Conservation (phyloP, 2,113 vertebrate species). For the Alethe castanea region DNA sequence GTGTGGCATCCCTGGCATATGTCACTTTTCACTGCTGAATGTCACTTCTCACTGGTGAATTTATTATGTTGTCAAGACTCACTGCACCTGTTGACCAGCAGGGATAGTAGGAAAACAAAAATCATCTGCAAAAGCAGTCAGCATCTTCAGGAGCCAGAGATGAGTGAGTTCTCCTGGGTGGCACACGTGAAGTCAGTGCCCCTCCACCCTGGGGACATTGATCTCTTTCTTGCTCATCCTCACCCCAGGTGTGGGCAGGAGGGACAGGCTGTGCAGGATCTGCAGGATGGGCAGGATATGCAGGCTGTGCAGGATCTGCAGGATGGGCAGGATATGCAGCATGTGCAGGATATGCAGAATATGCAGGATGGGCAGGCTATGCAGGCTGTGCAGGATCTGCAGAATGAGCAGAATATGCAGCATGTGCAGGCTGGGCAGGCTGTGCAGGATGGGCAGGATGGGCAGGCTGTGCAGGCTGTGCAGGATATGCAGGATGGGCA, state of each 20-base stretch:
- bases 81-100: not conserved
- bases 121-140: not conserved
- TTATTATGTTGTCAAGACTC: not conserved
- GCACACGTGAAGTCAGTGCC: not conserved
- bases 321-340: no score
- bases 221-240: no score
- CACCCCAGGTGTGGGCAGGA: rapidly evolving
- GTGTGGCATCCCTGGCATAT: not conserved
- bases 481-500: no score
- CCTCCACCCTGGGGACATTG: not conserved
- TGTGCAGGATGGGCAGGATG: not conserved
- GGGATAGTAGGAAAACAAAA: not conserved
- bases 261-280: no score
- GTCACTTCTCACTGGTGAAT: not conserved
- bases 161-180: not conserved
- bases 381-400: no score
- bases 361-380: no score
- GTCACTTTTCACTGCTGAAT: not conserved
- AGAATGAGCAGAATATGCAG: no score
- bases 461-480: no score
- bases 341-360: no score
- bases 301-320: no score
- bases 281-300: no score
- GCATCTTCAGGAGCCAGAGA: not conserved
- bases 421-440: no score